Conservation (phyloP, 23 tunicate species). For the Halocynthia aurantium region DNA sequence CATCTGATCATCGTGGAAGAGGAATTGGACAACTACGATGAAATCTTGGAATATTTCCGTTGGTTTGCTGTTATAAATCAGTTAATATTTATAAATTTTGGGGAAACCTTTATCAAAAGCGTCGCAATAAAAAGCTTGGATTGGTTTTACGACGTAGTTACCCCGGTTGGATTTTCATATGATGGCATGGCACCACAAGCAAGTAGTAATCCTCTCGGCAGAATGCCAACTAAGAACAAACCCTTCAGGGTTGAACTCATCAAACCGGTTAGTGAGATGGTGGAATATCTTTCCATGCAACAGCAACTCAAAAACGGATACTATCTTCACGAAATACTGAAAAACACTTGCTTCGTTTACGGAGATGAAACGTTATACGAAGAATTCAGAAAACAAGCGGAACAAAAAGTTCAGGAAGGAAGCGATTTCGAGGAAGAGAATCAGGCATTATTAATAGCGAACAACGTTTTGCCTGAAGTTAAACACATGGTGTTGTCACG, state of each 20-base stretch:
- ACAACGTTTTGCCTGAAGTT: no score
- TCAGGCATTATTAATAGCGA: no score
- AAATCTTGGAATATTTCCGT: conserved; percentile 35
- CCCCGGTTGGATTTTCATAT: conserved; percentile 35
- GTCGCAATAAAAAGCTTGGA: conserved; percentile 8
- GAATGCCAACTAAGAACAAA: conserved; percentile 21
- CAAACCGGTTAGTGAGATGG: conserved; percentile 31
- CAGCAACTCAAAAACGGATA: conserved; percentile 22
- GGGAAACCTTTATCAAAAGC: conserved; percentile 34
- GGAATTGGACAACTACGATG: conserved; percentile 20
- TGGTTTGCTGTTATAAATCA: conserved; percentile 45
- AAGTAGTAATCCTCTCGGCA: conserved; percentile 41
- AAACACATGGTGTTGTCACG: no score
- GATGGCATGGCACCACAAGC: conserved; percentile 59
- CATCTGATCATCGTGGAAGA: conserved; percentile 31
- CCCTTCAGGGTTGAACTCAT: conserved; percentile 31
- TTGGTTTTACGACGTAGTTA: conserved; percentile 43
- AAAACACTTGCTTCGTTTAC: conserved; percentile 28
- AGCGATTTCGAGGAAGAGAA: no score
- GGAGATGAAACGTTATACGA: conserved; percentile 14
- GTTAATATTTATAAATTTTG: conserved; percentile 19
- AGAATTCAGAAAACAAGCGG: background rate
- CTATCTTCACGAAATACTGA: conserved; percentile 27
- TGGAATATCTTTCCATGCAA: conserved; percentile 1
- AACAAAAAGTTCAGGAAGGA: no score